Evolutionary conservation across 2,797 vertebrate species (phyloP), one percentile per base, ranked within the genome.

Genomic region (Molossus alvarezi): DNA sequence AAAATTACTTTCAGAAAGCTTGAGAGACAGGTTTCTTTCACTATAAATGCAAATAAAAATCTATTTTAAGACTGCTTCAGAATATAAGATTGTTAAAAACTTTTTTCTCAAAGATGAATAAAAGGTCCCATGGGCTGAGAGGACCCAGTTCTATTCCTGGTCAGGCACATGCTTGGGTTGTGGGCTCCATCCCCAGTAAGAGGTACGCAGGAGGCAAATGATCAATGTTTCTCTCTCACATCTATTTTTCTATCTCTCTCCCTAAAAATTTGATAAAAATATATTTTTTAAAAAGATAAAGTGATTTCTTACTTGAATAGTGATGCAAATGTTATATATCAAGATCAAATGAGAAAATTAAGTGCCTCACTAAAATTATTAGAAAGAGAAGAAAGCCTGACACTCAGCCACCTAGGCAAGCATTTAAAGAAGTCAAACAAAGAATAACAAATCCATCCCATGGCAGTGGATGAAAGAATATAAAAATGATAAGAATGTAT

Each of bases 31-130:
- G 4, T 85, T 83, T 69, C 20, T 84, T 88, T 91, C 20, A 84
- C 60, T 85, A 33, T 71, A 93, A 96, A 60, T 91, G n/a, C 87
- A 87, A 90, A 94, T 65, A 3, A 94, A 84, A 92, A 88, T 93
- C 73, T 86, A 80, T 57, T 84, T 21, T 33, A 85, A 91, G 14
- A 58, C 81, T 91, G 72, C 23, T 87, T 64, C 23, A 41, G 20
- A 88, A 75, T 60, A 33, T 29, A 72, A 57, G 65, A 79, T 53
- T 75, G 29, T 67, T 90, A 37, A 90, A 82, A 94, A 84, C 12
- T 2, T 77, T 91, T 84, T 79, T 45, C 21, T 90, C 62, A 90
- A 72, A 84, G 23, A 37, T 75, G 67, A 64, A 33, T 71, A 64
- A 79, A 57, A 94, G 12, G 41, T 45, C 41, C 41, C 41, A 45